phyloP scores from a whole-genome alignment of 2,113 vertebrate species.

The Chunga burmeisteri region DNA sequence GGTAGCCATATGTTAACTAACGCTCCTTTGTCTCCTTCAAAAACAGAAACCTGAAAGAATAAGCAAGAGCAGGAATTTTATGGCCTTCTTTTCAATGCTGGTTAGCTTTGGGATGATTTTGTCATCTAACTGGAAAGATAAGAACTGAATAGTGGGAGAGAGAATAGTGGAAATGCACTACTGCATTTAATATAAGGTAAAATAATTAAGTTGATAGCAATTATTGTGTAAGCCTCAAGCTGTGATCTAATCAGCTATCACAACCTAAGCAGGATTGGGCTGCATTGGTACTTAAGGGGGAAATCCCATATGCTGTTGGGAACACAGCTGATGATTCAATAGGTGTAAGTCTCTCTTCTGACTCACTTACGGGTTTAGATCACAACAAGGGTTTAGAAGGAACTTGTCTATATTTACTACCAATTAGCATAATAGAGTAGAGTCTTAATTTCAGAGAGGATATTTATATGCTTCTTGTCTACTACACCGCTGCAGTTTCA shows the following conservation, averaged over 20 bases:
- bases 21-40: neutral
- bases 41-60: neutral
- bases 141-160: neutral
- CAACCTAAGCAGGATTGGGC: slow-evolving; percentile 30
- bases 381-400: neutral
- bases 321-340: neutral
- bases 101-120: neutral
- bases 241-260: slow-evolving; percentile 25
- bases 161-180: neutral
- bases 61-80: neutral
- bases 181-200: neutral
- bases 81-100: neutral
- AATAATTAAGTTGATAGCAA: slow-evolving; percentile 40
- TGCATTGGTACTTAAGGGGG: neutral
- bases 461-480: neutral
- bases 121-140: neutral
- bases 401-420: neutral
- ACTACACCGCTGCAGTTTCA: neutral
- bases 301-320: slow-evolving; percentile 6
- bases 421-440: neutral
- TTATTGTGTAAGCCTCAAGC: slow-evolving; percentile 24
- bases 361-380: neutral
- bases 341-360: neutral
- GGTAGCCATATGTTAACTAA: neutral
- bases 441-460: neutral